Evolutionary conservation across 2,888 invertebrate genomes (phyloP).

Genomic region (Cynaeus angustus): DNA sequence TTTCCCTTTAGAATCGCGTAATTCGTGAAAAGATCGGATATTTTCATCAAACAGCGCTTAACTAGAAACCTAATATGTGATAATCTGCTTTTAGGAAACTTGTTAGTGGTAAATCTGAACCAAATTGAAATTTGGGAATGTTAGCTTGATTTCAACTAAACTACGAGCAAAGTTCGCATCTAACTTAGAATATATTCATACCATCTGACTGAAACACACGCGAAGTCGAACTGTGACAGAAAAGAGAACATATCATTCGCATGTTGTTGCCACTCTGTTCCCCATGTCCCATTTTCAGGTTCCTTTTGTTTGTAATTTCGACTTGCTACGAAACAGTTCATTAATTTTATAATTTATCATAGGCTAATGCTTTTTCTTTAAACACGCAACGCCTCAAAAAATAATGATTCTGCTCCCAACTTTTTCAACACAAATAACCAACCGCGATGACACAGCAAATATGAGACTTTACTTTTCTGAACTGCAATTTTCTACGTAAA

Average conservation of each 20-base stretch:
- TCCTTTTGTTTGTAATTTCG: slow-evolving; percentile 40
- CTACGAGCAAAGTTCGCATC: slow-evolving; percentile 55
- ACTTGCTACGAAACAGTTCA: slow-evolving; percentile 46
- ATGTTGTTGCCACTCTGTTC: slow-evolving; percentile 33
- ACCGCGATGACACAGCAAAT: slow-evolving; percentile 37
- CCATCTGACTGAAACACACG: slow-evolving; percentile 49
- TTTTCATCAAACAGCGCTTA: slow-evolving; percentile 51
- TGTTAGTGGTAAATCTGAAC: slow-evolving; percentile 57
- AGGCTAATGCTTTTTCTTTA: slow-evolving; percentile 50
- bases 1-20: slow-evolving; percentile 10
- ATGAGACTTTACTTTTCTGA: slow-evolving; percentile 23
- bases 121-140: slow-evolving; percentile 60
- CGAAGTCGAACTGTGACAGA: slow-evolving; percentile 48
- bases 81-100: slow-evolving; percentile 58
- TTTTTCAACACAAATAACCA: slow-evolving; percentile 33
- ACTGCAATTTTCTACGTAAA: slow-evolving; percentile 27
- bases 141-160: slow-evolving; percentile 58
- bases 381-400: slow-evolving; percentile 47
- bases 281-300: slow-evolving; percentile 16
- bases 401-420: slow-evolving; percentile 7
- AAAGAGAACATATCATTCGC: slow-evolving; percentile 41
- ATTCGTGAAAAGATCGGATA: slow-evolving; percentile 45
- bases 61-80: slow-evolving; percentile 56
- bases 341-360: slow-evolving; percentile 52
- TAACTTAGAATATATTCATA: slow-evolving; percentile 56